Base-by-base conservation (phyloP, 1,140 invertebrate species). In the Oncopodura yosiiana region DNA sequence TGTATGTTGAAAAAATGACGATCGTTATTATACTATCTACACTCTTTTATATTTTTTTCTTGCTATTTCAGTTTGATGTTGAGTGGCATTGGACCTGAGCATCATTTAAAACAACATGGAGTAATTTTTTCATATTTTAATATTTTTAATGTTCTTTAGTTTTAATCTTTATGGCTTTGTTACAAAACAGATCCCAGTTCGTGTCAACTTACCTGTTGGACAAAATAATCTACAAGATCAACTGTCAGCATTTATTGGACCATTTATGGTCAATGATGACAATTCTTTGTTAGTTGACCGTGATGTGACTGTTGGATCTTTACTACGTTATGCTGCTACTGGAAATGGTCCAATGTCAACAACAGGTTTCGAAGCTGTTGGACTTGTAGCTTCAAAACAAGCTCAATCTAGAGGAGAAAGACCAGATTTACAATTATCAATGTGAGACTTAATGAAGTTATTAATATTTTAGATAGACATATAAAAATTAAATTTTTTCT, bases 41-140 rank as follows among this genome's bases (percentile, higher is more conserved):
- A n/a, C n/a, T n/a, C n/a, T 9, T 61, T 65, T 8, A 37, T 23
- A 24, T 37, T 9, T 39, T 37, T 16, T 65, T 66, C 45, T 45
- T 61, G 18, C 37, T 62, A 29, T 43, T 57, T 1, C 65, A 68
- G 30, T 56, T 66, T 88, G 1, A 79, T 86, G 76, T 63, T 86
- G 1, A 86, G 82, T 1, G 85, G 85, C 16, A 77, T 91, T 29
- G 85, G 84, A 3, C 83, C 82, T 0, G 73, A 66, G 49, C 69
- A 78, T 21, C 78, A 86, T 58, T n/a, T n/a, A n/a, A n/a, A n/a
- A n/a, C n/a, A n/a, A n/a, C n/a, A n/a, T n/a, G n/a, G n/a, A n/a
- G n/a, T n/a, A n/a, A n/a, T n/a, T n/a, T n/a, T n/a, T n/a, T n/a
- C n/a, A n/a, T n/a, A n/a, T n/a, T n/a, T n/a, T n/a, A n/a, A n/a